Conservation (phyloP, 2,888 invertebrate genomes). For the Saturnia japonica region DNA sequence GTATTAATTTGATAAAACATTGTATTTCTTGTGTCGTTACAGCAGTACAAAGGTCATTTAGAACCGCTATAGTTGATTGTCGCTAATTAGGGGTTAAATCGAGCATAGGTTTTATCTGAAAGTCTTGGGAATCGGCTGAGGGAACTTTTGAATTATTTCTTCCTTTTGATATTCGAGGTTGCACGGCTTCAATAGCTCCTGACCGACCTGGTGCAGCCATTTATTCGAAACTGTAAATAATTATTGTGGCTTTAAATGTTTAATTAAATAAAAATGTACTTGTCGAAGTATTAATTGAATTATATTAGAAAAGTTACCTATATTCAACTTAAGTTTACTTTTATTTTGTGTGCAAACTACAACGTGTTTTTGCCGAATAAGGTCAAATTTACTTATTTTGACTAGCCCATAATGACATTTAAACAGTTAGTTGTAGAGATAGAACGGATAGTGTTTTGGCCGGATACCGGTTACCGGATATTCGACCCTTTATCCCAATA, state of each 20-base stretch:
- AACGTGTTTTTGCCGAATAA: no score
- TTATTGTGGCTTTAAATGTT: background rate
- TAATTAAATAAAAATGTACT: background rate
- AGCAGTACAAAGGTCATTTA: background rate
- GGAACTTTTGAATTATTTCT: constrained; percentile 54
- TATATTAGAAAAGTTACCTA: no score
- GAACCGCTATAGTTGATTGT: constrained; percentile 13
- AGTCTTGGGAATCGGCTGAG: constrained; percentile 56
- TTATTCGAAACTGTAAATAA: constrained; percentile 89
- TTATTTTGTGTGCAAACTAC: no score
- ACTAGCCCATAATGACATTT: no score
- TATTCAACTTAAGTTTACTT: no score
- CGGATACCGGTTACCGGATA: no score
- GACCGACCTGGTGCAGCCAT: constrained; percentile 96
- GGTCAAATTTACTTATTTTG: no score
- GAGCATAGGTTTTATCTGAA: constrained; percentile 49
- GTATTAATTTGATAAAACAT: background rate
- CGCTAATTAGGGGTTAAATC: background rate
- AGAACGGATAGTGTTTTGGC: no score
- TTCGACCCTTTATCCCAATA: no score
- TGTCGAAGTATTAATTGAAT: no score
- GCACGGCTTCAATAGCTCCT: constrained; percentile 89
- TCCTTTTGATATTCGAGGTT: constrained; percentile 78
- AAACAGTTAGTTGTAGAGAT: no score
- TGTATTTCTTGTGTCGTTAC: no score